These are phyloP conservation scores for Phalacrocorax pelagicus DNA, from an alignment of 2,113 vertebrate species.

Conservation along the genomic window DNA sequence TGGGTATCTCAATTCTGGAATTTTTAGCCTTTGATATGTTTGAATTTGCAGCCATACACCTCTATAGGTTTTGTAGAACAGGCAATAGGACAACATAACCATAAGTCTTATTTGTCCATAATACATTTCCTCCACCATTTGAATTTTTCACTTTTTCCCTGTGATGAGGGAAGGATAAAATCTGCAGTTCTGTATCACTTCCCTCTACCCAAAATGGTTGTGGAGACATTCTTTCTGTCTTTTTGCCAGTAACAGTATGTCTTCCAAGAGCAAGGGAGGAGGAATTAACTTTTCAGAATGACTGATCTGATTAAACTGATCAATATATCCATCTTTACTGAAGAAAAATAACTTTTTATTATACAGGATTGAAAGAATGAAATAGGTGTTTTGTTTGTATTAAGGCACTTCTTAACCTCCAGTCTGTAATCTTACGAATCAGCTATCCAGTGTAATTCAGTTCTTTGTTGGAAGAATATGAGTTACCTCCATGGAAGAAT, in stretches of 20 bases:
- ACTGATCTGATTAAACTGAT: neutral
- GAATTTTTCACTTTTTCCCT: neutral
- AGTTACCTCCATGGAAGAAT: neutral
- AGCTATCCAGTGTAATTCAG: neutral
- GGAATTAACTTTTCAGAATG: neutral
- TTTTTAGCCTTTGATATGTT: neutral
- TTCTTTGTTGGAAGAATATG: neutral
- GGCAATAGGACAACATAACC: neutral
- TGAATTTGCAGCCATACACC: neutral
- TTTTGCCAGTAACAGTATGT: neutral
- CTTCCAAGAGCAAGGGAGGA: neutral
- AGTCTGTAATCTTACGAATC: neutral
- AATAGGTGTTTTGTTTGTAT: neutral
- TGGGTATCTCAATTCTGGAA: neutral
- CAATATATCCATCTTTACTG: neutral
- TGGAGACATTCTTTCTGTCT: neutral
- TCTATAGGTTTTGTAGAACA: neutral
- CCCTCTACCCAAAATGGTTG: neutral
- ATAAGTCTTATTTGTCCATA: neutral
- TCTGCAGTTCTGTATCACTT: neutral
- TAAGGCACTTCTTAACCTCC: neutral
- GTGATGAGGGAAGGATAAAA: neutral
- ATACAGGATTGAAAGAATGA: neutral
- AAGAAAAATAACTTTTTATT: neutral
- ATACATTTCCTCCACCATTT: neutral